phyloP scores from a whole-genome alignment of 2,888 invertebrate species.

The Athetis lepigone region DNA sequence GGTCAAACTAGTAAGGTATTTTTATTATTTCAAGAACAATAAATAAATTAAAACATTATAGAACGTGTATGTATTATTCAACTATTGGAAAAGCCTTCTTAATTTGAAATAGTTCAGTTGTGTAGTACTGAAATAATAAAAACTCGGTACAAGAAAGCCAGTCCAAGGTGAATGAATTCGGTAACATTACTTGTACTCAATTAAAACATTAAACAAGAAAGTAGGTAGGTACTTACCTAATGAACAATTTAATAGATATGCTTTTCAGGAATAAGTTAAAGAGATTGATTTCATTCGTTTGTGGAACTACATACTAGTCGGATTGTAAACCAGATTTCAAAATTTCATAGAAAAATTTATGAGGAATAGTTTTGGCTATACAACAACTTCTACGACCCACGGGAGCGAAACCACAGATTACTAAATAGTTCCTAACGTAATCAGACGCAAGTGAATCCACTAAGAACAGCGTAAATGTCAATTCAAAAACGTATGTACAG shows the following conservation, averaged over 20 bases:
- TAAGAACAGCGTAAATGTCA: background rate
- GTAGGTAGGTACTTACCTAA: background rate
- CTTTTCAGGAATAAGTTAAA: background rate
- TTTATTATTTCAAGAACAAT: constrained; percentile 3
- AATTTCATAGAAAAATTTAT: no score
- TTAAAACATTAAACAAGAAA: constrained; percentile 20
- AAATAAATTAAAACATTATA: background rate
- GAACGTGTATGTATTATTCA: constrained; percentile 10
- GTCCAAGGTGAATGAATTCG: constrained; percentile 1
- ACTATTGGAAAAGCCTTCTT: background rate
- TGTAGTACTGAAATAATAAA: background rate
- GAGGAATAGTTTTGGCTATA: no score
- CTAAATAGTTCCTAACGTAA: no score
- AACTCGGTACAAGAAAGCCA: background rate
- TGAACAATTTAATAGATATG: constrained; percentile 4
- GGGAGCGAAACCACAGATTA: no score
- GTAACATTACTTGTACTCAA: background rate
- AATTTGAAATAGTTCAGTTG: background rate
- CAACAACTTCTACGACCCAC: no score
- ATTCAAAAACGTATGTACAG: constrained; percentile 14
- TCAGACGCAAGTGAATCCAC: no score
- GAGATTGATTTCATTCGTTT: no score
- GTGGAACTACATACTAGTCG: no score
- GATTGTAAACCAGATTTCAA: no score
- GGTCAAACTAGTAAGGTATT: background rate